These are phyloP conservation scores for Acropternis orthonyx DNA, from an alignment of 2,797 vertebrate genomes.

Conservation along the genomic window DNA sequence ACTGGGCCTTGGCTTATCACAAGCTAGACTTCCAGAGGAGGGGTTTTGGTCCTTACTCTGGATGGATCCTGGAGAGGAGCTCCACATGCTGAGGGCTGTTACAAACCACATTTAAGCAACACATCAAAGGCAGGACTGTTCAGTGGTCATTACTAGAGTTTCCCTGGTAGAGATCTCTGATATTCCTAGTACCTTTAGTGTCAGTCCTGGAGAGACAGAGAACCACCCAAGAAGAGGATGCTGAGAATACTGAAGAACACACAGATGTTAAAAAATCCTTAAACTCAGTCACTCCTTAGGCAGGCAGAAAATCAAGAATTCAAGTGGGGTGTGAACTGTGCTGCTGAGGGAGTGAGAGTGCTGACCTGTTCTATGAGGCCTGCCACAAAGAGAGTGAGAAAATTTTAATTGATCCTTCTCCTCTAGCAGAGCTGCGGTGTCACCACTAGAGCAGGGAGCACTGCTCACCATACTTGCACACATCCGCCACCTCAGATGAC, in stretches of 20 bases:
- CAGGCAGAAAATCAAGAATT: not conserved
- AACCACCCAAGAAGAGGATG: not conserved
- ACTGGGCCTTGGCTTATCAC: not conserved
- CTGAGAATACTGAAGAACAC: not conserved
- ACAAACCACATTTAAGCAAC: not conserved
- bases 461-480: not conserved
- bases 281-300: not conserved
- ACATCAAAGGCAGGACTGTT: not conserved
- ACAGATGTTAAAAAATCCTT: not conserved
- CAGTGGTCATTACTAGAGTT: not conserved
- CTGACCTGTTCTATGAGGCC: not conserved
- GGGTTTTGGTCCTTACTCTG: not conserved
- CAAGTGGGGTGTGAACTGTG: not conserved
- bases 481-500: not conserved
- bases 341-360: not conserved
- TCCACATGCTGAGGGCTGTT: not conserved
- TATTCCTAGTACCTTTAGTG: not conserved
- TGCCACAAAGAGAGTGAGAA: not conserved
- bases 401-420: not conserved
- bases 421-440: not conserved
- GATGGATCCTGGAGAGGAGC: not conserved
- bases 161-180: not conserved
- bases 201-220: not conserved
- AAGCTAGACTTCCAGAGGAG: not conserved
- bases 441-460: not conserved